Conservation (phyloP, 1,140 invertebrate species). For the Cydia pomonella region DNA sequence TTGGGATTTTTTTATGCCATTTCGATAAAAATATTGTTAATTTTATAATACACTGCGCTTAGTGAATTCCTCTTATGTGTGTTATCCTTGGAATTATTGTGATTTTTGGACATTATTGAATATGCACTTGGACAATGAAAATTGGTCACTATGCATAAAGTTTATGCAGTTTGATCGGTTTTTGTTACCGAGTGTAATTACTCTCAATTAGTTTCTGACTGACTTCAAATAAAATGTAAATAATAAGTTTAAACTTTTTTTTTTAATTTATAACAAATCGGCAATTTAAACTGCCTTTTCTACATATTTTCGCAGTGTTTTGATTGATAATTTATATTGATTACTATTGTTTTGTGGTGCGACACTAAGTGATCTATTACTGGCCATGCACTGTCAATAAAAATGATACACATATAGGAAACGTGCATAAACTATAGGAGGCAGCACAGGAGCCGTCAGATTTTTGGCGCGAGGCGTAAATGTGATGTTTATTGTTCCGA, state of each 20-base stretch:
- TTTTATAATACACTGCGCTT: not conserved
- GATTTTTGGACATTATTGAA: slow-evolving; percentile 2
- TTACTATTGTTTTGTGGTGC: not conserved
- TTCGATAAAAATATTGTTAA: slow-evolving; percentile 1
- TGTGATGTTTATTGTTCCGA: no score
- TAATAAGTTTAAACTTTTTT: no score
- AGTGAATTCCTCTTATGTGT: slow-evolving; percentile 7
- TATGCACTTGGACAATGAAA: no score
- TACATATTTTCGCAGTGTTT: not conserved
- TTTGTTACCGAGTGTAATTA: not conserved
- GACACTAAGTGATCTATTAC: slow-evolving; percentile 10
- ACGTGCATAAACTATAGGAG: no score
- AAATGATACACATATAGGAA: not conserved
- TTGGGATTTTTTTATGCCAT: slow-evolving; percentile 2
- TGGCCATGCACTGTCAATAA: not conserved
- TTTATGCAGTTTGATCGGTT: no score
- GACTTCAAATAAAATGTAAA: not conserved
- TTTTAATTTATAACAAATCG: slow-evolving; percentile 6
- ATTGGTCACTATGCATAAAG: no score
- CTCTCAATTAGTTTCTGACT: not conserved
- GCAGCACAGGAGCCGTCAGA: no score
- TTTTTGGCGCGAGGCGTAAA: no score
- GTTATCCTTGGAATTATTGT: not conserved
- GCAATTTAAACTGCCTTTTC: not conserved
- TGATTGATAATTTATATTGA: not conserved